These are phyloP conservation scores for Lysiphlebus fabarum DNA, from an alignment of 1,140 invertebrate species.

Conservation along the genomic window DNA sequence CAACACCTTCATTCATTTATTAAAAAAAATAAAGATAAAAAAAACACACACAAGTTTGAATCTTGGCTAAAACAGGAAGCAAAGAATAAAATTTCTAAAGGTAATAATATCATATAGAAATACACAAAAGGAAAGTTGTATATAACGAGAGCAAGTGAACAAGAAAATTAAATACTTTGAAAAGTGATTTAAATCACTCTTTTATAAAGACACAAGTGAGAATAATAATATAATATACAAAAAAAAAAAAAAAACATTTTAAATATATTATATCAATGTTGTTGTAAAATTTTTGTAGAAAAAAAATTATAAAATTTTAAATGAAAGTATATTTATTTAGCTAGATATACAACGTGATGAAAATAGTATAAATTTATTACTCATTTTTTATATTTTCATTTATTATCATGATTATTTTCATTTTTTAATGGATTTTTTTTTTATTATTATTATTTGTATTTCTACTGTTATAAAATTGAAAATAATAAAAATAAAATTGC, in stretches of 20 bases:
- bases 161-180: slow-evolving; percentile 25
- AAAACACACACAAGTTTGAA: too few species aligned
- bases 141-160: slow-evolving; percentile 2
- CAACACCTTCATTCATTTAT: too few species aligned
- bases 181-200: slow-evolving; percentile 33
- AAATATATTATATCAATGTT: neutral
- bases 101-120: too few species aligned
- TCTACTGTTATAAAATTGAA: slow-evolving; percentile 5
- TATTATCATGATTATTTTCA: slow-evolving; percentile 15
- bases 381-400: slow-evolving; percentile 17
- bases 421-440: slow-evolving; percentile 13
- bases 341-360: slow-evolving; percentile 28
- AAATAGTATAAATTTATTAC: slow-evolving; percentile 18
- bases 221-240: slow-evolving; percentile 9
- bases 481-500: slow-evolving; percentile 2
- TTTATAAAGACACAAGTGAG: slow-evolving; percentile 3
- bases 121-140: slow-evolving; percentile 10
- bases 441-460: slow-evolving; percentile 14
- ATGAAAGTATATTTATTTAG: slow-evolving; percentile 33
- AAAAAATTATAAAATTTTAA: too few species aligned
- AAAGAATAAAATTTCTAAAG: neutral
- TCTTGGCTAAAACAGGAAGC: slow-evolving; percentile 5
- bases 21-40: too few species aligned
- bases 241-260: neutral
- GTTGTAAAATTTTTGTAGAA: too few species aligned